Evolutionary conservation across 2,797 vertebrate genomes (phyloP).

Genomic region (Sebastes baramenuke): DNA sequence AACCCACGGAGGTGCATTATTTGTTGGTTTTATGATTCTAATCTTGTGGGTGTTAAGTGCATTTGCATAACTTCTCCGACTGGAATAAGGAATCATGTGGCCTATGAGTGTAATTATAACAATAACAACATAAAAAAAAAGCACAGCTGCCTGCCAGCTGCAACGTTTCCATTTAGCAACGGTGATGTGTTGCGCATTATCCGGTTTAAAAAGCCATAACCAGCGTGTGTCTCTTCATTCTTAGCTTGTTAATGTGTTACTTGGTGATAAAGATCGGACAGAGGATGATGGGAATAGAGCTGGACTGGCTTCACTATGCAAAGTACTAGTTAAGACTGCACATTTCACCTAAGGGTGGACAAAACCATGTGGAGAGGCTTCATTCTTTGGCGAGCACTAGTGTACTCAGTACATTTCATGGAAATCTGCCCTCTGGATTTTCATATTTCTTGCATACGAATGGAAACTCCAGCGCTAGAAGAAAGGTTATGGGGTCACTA

Average conservation of each 20-base stretch:
- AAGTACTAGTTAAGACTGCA: not conserved
- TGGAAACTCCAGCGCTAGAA: not conserved
- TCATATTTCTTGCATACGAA: not conserved
- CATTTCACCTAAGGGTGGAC: too few species aligned
- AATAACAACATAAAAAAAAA: not conserved
- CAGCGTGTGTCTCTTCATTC: not conserved
- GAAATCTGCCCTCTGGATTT: not conserved
- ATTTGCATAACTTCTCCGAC: not conserved
- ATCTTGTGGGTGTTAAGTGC: not conserved
- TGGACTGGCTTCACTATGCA: not conserved
- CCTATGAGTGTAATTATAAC: not conserved
- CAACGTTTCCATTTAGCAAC: slow-evolving; percentile 7
- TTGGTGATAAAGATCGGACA: slow-evolving; percentile 5
- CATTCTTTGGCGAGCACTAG: not conserved
- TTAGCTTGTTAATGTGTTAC: slow-evolving; percentile 2
- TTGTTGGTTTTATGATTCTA: not conserved
- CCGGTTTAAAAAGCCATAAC: slow-evolving; percentile 18
- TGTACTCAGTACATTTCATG: not conserved
- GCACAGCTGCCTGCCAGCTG: not conserved
- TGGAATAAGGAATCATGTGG: not conserved
- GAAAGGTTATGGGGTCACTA: not conserved
- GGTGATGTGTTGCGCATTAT: slow-evolving; percentile 1
- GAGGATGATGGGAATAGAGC: not conserved
- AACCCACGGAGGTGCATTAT: not conserved
- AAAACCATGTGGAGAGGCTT: not conserved